Evolutionary conservation across 2,113 vertebrate species (phyloP), one percentile per base, ranked within the genome.

Genomic region (Pygoscelis adeliae): DNA sequence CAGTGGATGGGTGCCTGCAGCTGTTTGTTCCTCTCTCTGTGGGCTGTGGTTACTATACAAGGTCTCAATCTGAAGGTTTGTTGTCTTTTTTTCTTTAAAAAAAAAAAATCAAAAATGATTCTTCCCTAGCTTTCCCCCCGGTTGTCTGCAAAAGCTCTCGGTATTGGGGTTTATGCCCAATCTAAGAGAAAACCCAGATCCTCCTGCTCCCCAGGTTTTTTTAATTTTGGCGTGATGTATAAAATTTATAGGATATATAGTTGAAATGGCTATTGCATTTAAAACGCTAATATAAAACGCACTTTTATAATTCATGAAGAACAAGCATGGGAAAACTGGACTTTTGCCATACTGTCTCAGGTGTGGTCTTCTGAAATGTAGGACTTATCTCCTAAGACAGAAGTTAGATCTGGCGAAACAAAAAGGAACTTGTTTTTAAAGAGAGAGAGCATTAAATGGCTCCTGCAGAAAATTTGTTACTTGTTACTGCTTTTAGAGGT

Each of bases 191-290:
- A 72, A 80, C 8, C 16, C 14, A 83, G 30, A 72, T 52, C 9
- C 2, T 56, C 1, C 19, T 66, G 18, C 50, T 59, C 12, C 63
- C 22, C 10, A 18, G 7, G 5, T 11, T 58, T 30, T 40, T 52
- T 69, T 0, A 27, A 7, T 73, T 73, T 55, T 62, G 20, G 3
- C 5, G 3, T 36, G 30, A 42, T 2, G 1, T 29, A 1, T 15
- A 53, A 66, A 20, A 58, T 42, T 8, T 36, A 4, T 32, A 21
- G 34, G 4, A 22, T 40, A 21, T 12, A 25, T 17, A 46, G 8
- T 1, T 76, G 44, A 67, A 82, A 42, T 55, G n/a, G 26, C 11
- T 52, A 5, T 27, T 71, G 22, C 14, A 10, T 69, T 85, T 66
- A n/a, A 46, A 89, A 59, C 21, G 49, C 34, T 25, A 44, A 19